phyloP scores from a whole-genome alignment of 92 coral and sea anemone genomes.

The Porites evermanni region DNA sequence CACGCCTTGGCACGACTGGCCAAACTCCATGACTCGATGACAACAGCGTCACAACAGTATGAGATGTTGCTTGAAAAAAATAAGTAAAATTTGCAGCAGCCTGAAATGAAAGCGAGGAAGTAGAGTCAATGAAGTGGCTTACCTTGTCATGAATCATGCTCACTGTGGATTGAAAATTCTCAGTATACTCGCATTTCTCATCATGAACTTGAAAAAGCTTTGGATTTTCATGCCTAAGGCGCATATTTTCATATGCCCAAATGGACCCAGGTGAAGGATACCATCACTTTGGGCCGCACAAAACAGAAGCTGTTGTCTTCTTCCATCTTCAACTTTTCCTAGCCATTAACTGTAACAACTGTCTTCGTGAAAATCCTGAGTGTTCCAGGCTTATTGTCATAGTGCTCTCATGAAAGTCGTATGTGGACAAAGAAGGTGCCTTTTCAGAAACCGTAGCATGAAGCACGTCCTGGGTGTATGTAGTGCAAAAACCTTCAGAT shows the following conservation, averaged over 20 bases:
- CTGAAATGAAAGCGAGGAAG: background rate
- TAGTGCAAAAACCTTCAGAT: slow-evolving; percentile 14
- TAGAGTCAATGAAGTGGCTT: background rate
- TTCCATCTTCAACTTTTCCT: no score
- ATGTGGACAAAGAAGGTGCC: slow-evolving; percentile 6
- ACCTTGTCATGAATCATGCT: no score
- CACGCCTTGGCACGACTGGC: background rate
- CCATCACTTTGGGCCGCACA: no score
- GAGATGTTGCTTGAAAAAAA: background rate
- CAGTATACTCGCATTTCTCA: no score
- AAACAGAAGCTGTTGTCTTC: no score
- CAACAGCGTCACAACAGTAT: background rate
- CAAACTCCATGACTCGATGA: no score
- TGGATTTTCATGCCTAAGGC: no score
- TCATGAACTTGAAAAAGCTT: no score
- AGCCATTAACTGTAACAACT: no score
- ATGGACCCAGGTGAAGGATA: no score
- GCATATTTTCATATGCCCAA: no score
- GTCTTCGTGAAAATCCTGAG: slow-evolving; percentile 13
- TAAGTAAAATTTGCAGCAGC: background rate
- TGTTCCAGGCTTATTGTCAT: slow-evolving; percentile 16
- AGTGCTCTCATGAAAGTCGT: slow-evolving; percentile 16
- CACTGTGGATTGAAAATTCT: no score
- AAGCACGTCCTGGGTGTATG: slow-evolving; percentile 14
- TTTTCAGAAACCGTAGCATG: slow-evolving; percentile 5